Evolutionary conservation across 2,888 invertebrate species (phyloP).

Genomic region (Elegia similella): DNA sequence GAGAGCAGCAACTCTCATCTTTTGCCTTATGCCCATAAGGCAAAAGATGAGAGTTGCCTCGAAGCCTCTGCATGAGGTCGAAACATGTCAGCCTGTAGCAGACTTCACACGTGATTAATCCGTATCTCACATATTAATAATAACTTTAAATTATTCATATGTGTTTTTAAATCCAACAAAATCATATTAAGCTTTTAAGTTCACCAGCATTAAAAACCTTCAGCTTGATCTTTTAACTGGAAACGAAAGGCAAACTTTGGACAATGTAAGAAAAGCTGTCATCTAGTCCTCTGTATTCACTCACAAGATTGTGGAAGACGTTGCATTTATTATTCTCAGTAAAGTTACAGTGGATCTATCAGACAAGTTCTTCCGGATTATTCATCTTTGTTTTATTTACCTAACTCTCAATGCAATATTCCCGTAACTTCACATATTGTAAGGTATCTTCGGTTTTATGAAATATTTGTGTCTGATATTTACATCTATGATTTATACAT

Average conservation of each 20-base stretch:
- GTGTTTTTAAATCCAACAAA: too few relatives aligned
- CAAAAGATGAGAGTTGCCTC: too few relatives aligned
- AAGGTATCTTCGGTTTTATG: conserved; percentile 8
- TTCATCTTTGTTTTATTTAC: conserved; percentile 17
- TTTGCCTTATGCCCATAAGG: too few relatives aligned
- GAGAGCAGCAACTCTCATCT: too few relatives aligned
- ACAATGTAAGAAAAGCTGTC: not conserved
- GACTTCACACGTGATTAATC: too few relatives aligned
- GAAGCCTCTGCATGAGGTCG: too few relatives aligned
- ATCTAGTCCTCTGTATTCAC: not conserved
- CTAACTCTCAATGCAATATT: conserved; percentile 14
- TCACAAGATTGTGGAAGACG: conserved; percentile 17
- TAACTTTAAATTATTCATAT: too few relatives aligned
- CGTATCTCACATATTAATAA: too few relatives aligned
- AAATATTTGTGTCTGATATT: conserved; percentile 12
- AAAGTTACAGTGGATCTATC: conserved; percentile 25
- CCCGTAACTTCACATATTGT: not conserved
- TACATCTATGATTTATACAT: too few relatives aligned
- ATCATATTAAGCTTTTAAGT: too few relatives aligned
- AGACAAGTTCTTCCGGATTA: conserved; percentile 20
- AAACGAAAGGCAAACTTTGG: not conserved
- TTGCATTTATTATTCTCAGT: conserved; percentile 29
- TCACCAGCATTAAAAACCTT: not conserved
- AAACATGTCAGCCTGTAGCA: too few relatives aligned
- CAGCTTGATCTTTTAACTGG: not conserved